Evolutionary conservation across 2,113 vertebrate genomes (phyloP).

Genomic region (Thunnus thynnus): DNA sequence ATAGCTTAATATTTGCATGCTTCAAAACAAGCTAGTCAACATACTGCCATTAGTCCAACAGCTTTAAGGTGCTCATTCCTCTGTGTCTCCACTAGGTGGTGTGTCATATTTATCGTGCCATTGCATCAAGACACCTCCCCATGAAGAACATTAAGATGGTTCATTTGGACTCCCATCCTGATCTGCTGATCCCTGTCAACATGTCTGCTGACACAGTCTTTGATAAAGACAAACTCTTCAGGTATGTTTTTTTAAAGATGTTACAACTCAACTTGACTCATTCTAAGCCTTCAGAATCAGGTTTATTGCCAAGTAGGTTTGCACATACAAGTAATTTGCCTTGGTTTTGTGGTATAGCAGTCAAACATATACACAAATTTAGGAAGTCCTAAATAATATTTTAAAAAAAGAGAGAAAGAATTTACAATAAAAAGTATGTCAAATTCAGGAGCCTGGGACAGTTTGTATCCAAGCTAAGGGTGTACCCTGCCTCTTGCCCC

Average conservation of each 20-base stretch:
- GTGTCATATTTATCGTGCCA: conserved; percentile 93
- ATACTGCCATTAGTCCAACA: background rate
- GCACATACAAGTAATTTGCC: no score
- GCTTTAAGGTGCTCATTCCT: background rate
- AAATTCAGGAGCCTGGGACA: no score
- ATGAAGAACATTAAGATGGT: conserved; percentile 89
- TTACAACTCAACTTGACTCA: background rate
- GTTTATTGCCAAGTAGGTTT: no score
- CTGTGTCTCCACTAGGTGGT: conserved; percentile 86
- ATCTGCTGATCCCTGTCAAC: conserved; percentile 97
- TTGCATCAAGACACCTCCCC: conserved; percentile 94
- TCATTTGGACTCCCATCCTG: conserved; percentile 97
- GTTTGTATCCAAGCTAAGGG: no score
- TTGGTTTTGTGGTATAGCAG: background rate
- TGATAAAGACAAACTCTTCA: conserved; percentile 94
- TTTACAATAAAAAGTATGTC: no score
- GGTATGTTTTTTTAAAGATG: conserved; percentile 77
- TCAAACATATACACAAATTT: no score
- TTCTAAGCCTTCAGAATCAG: no score
- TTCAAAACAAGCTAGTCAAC: no score
- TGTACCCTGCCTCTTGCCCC: no score
- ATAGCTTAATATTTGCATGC: no score
- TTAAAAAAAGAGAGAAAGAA: no score
- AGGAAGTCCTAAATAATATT: no score
- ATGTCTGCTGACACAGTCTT: conserved; percentile 95